Conservation (phyloP, 1,140 invertebrate species). For the Drosophila watanabei region DNA sequence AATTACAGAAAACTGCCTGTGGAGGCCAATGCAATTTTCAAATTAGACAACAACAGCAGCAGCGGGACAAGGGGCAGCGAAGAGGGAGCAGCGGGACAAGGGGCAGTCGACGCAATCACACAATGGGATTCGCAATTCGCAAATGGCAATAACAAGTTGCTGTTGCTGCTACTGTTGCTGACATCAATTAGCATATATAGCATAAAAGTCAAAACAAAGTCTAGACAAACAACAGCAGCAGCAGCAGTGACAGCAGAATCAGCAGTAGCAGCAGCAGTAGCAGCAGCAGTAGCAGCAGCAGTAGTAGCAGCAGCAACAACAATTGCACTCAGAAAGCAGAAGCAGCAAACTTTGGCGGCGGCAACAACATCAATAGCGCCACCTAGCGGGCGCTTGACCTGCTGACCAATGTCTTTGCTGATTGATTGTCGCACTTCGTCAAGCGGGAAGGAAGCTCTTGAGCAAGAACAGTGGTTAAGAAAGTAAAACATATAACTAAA, state of each 20-base stretch:
- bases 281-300: neutral
- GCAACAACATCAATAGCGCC: slow-evolving; percentile 48
- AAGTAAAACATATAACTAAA: fast-evolving
- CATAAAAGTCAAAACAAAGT: slow-evolving; percentile 66
- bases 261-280: slow-evolving; percentile 3
- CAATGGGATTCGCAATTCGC: slow-evolving; percentile 54
- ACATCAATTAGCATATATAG: slow-evolving; percentile 76
- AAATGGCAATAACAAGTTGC: slow-evolving; percentile 50
- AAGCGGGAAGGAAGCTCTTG: slow-evolving; percentile 6
- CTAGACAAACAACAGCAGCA: slow-evolving; percentile 59
- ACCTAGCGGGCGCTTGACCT: slow-evolving; percentile 66
- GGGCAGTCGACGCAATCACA: slow-evolving; percentile 25
- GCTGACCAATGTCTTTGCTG: slow-evolving; percentile 48
- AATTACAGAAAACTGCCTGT: slow-evolving; percentile 35
- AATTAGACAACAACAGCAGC: slow-evolving; percentile 63
- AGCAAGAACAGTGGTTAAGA: slow-evolving; percentile 27
- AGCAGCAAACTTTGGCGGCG: slow-evolving; percentile 13
- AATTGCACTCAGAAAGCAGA: slow-evolving; percentile 3
- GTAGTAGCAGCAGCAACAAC: slow-evolving; percentile 1
- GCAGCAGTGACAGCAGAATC: neutral
- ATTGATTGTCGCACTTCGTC: slow-evolving; percentile 69
- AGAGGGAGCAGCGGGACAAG: neutral
- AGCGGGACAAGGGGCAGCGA: neutral
- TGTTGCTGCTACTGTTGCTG: slow-evolving; percentile 43
- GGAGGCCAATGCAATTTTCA: slow-evolving; percentile 78